Base-by-base conservation (phyloP, 2,797 vertebrate species). In the Anisognathus igniventris region DNA sequence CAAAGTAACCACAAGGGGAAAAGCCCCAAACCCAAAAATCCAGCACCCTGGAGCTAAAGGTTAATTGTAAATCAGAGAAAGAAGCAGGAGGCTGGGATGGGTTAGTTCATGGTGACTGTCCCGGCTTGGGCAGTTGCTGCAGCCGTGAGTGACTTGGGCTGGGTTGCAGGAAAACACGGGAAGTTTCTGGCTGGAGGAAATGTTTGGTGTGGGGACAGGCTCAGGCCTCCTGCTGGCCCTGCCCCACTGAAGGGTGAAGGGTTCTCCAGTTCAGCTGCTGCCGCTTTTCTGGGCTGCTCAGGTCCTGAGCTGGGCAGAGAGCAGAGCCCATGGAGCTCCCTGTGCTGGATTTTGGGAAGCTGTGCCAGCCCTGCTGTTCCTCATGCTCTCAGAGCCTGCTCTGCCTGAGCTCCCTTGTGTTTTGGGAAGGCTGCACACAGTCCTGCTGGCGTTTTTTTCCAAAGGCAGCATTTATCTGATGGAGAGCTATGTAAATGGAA, bases 121-220 rank as follows among this genome's bases (percentile, higher is more conserved):
- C 20, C 11, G 2, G 39, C 40, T 47, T 25, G 3, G 7, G 35
- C 57, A 50, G n/a, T 40, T 45, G 56, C 76, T 62, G 5, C 27
- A 20, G 25, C 54, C 0, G 0, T 2, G 22, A 22, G 22, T 45
- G 74, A 6, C 12, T 35, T 1, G 2, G 31, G 21, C 70, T 40
- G 5, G 2, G 27, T 14, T 8, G 1, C 37, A 47, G 48, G 22
- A 66, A 24, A 57, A 30, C 1, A 0, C 0, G 0, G 19, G 6
- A 7, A 6, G 22, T 5, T 62, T 85, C 39, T 45, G 51, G 28
- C 40, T 28, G 31, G 33, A 71, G 58, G 16, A 27, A 3, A 3
- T 19, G 42, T n/a, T 47, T 28, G 31, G 17, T 9, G 12, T 45
- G 17, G 6, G 74, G 75, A 10, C 70, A 47, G 28, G 28, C 88